A percentile compares a stretch with the other conserved stretches of the same genome.
Conservation (phyloP, 1,140 invertebrate species). For the Bombus turneri region DNA sequence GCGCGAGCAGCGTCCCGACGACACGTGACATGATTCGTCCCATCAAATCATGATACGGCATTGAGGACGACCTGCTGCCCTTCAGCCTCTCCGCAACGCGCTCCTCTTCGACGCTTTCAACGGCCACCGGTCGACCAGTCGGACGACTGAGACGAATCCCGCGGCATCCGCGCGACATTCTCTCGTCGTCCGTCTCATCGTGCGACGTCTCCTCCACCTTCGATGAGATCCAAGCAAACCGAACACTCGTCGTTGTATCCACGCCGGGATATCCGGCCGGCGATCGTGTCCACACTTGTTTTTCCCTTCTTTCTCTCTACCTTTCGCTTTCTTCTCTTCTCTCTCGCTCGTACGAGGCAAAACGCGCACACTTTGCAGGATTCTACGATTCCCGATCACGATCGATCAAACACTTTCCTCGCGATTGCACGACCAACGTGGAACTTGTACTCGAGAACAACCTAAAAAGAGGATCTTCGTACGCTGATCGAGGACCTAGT, state of each 20-base stretch:
- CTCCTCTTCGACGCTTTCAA: background rate
- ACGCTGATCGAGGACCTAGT: background rate
- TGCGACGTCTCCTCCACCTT: slow-evolving; percentile 54
- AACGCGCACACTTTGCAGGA: background rate
- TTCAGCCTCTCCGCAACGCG: background rate
- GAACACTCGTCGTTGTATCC: slow-evolving; percentile 24
- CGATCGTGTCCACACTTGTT: background rate
- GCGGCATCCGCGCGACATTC: slow-evolving; percentile 41
- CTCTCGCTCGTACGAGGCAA: background rate
- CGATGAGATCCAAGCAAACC: slow-evolving; percentile 14
- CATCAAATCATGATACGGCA: slow-evolving; percentile 53
- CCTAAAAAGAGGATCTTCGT: background rate
- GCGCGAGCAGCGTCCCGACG: slow-evolving; percentile 68
- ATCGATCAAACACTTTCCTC: background rate
- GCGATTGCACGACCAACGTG: background rate
- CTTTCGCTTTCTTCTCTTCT: background rate
- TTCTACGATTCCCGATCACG: background rate
- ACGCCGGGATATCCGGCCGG: background rate
- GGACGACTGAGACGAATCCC: slow-evolving; percentile 49
- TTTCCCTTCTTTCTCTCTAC: background rate
- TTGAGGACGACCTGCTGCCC: slow-evolving; percentile 3
- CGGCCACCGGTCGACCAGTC: background rate
- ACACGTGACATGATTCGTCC: slow-evolving; percentile 77
- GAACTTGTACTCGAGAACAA: background rate
- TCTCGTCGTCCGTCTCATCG: slow-evolving; percentile 58